Percentiles rank a stretch among this genome's conserved stretches.
These are phyloP conservation scores for Diplogasteroides magnus DNA, from an alignment of 1,140 invertebrate genomes.

Conservation along the genomic window DNA sequence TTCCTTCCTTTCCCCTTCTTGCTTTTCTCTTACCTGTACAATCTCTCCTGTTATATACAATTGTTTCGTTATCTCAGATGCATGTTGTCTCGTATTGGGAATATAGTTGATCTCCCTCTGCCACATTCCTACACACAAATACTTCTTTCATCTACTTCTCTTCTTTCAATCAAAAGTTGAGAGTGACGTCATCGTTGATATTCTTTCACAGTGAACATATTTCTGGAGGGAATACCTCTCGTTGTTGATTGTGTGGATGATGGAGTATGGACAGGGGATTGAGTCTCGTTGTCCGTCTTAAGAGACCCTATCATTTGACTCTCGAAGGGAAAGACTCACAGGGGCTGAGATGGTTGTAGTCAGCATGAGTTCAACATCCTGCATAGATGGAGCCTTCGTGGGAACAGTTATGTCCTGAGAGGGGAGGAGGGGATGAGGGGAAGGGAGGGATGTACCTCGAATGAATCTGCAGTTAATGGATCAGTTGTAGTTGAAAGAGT, in stretches of 20 bases:
- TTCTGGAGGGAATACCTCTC: too few species aligned
- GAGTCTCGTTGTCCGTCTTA: neutral
- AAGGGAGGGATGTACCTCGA: neutral
- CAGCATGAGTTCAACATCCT: neutral
- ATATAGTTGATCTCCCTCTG: conserved; percentile 5
- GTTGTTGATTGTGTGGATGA: neutral
- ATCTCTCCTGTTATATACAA: neutral
- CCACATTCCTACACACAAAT: neutral
- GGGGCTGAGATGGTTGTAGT: neutral
- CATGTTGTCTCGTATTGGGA: conserved; percentile 1
- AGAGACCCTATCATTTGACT: neutral
- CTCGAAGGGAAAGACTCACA: too few species aligned
- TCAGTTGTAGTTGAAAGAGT: neutral
- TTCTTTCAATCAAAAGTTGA: too few species aligned
- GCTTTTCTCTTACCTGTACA: too few species aligned
- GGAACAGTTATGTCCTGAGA: neutral
- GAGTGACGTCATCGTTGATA: too few species aligned
- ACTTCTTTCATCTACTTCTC: too few species aligned
- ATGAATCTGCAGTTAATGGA: neutral
- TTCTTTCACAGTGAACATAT: too few species aligned
- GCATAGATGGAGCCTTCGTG: neutral
- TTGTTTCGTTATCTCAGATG: conserved; percentile 1
- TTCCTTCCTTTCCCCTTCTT: too few species aligned
- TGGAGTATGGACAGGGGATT: neutral
- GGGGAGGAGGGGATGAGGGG: too few species aligned